These are phyloP conservation scores for Fabriciana adippe DNA, from an alignment of 2,888 invertebrate genomes.

Conservation along the genomic window DNA sequence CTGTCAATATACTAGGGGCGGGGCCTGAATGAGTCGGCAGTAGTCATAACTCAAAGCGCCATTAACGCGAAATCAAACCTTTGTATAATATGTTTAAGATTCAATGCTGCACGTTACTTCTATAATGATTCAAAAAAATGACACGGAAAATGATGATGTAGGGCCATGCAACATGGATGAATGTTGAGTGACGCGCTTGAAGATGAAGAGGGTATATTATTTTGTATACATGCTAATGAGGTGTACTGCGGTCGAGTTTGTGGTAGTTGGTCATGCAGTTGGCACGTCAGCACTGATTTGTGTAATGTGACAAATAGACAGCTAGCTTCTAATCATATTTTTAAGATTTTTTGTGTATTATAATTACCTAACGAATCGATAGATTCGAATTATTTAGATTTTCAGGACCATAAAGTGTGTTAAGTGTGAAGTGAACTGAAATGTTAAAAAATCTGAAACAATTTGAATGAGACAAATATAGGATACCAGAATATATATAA, in stretches of 20 bases:
- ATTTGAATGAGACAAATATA: slow-evolving; percentile 26
- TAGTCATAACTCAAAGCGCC: slow-evolving; percentile 36
- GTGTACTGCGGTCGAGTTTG: slow-evolving; percentile 74
- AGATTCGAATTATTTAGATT: neutral
- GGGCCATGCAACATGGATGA: slow-evolving; percentile 44
- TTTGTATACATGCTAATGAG: slow-evolving; percentile 77
- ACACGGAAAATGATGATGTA: slow-evolving; percentile 52
- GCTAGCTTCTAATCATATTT: slow-evolving; percentile 39
- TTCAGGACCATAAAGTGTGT: slow-evolving; percentile 17
- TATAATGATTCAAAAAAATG: slow-evolving; percentile 38
- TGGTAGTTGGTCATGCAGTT: slow-evolving; percentile 76
- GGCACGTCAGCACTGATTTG: slow-evolving; percentile 74
- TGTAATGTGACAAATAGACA: slow-evolving; percentile 62
- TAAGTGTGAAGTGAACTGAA: slow-evolving; percentile 43
- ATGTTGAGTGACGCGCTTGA: slow-evolving; percentile 44
- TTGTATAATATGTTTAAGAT: slow-evolving; percentile 42
- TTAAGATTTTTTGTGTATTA: slow-evolving; percentile 6
- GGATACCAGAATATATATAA: slow-evolving; percentile 14
- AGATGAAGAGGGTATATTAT: slow-evolving; percentile 66
- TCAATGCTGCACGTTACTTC: slow-evolving; percentile 41
- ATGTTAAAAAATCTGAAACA: slow-evolving; percentile 35
- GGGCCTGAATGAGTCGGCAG: slow-evolving; percentile 53
- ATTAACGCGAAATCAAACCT: slow-evolving; percentile 44
- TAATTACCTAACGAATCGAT: slow-evolving; percentile 21
- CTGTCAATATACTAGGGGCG: slow-evolving; percentile 70